Evolutionary conservation across 2,113 vertebrate genomes (phyloP).

Genomic region (Peromyscus californicus): DNA sequence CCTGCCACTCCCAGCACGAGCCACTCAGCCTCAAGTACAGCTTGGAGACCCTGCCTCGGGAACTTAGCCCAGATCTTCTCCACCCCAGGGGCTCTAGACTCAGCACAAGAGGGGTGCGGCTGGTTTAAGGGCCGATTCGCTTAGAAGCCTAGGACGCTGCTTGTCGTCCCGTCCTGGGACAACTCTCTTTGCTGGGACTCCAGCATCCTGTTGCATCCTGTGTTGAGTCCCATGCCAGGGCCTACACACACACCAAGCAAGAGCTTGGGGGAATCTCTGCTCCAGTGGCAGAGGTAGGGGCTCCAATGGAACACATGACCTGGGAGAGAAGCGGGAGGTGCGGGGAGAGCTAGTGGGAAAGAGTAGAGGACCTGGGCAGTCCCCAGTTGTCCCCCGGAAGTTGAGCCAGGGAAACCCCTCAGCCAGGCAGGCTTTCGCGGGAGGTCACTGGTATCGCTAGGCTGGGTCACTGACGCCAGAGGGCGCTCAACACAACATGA

Average conservation of each 20-base stretch:
- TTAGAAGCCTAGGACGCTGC: background rate
- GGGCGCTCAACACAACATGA: background rate
- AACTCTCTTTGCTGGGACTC: background rate
- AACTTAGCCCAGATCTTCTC: background rate
- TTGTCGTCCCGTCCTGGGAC: too few relatives aligned
- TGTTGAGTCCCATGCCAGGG: background rate
- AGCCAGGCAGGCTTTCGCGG: background rate
- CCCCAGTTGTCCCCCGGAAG: background rate
- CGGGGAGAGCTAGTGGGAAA: background rate
- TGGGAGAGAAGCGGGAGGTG: background rate
- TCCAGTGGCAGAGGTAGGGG: background rate
- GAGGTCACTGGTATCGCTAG: background rate
- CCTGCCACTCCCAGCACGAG: background rate
- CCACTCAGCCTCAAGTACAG: background rate
- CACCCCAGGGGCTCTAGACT: background rate
- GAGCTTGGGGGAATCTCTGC: background rate
- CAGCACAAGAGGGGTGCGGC: background rate
- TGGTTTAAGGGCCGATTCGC: background rate
- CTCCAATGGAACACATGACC: background rate
- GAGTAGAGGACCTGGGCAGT: background rate
- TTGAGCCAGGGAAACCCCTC: background rate
- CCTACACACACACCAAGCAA: background rate
- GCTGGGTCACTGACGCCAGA: background rate
- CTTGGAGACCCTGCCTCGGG: background rate
- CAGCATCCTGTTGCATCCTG: background rate